These are phyloP conservation scores for Trichonephila clavipes DNA, from an alignment of 1,140 invertebrate genomes.

Conservation along the genomic window DNA sequence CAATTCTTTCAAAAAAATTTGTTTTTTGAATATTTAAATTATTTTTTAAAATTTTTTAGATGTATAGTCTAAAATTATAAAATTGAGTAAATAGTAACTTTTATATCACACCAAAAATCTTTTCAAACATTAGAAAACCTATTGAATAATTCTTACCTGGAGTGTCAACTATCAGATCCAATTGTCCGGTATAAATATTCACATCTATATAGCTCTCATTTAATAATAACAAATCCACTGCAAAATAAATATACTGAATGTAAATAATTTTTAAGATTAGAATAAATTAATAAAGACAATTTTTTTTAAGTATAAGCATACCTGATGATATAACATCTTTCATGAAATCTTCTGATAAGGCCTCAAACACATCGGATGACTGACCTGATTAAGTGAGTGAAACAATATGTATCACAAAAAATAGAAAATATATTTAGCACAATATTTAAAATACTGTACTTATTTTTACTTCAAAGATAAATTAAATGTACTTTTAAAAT, in stretches of 20 bases:
- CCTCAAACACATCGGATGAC: slow-evolving; percentile 84
- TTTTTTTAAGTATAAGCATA: slow-evolving; percentile 79
- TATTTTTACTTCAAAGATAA: no score
- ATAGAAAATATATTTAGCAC: not conserved
- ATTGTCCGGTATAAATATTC: slow-evolving; percentile 86
- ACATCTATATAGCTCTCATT: slow-evolving; percentile 86
- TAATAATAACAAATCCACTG: slow-evolving; percentile 82
- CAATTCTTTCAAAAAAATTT: no score
- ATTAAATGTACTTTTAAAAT: no score
- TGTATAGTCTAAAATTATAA: no score
- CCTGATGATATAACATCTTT: slow-evolving; percentile 89
- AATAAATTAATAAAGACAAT: not conserved
- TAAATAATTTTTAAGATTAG: not conserved
- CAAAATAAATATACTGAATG: slow-evolving; percentile 73
- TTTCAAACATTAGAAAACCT: not conserved
- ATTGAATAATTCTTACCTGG: slow-evolving; percentile 82
- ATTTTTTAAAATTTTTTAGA: no score
- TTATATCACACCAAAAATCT: not conserved
- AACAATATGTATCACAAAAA: not conserved
- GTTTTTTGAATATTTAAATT: no score
- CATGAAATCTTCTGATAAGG: slow-evolving; percentile 89
- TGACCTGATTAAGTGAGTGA: slow-evolving; percentile 80
- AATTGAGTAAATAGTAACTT: no score
- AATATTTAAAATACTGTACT: no score
- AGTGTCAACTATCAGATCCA: slow-evolving; percentile 88